Evolutionary conservation across 1,140 invertebrate genomes (phyloP).

Genomic region (Lepidostoma basale): DNA sequence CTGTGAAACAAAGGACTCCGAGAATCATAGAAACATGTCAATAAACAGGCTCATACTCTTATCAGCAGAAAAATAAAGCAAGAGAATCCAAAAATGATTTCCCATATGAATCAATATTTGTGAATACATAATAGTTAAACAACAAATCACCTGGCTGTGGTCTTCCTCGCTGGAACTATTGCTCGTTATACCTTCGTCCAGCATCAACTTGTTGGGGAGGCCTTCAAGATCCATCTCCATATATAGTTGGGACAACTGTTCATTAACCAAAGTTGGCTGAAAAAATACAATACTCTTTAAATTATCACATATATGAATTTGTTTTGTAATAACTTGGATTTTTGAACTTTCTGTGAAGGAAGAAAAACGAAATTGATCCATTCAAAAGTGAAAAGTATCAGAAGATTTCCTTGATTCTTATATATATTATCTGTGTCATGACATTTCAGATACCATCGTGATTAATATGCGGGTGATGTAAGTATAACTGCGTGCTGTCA

Average conservation of each 20-base stretch:
- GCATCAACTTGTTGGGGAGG: constrained; percentile 59
- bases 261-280: constrained; percentile 72
- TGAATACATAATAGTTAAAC: not conserved
- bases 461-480: not conserved
- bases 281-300: no score
- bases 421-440: not conserved
- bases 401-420: no score
- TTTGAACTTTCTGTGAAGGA: no score
- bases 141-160: constrained; percentile 41
- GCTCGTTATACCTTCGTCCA: constrained; percentile 69
- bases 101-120: not conserved
- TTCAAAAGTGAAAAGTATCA: no score
- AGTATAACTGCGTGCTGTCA: no score
- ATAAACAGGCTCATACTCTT: not conserved
- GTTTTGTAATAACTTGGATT: no score
- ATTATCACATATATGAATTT: no score
- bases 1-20: no score
- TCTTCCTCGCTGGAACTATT: constrained; percentile 65
- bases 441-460: not conserved
- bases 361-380: no score
- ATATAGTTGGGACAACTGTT: constrained; percentile 75
- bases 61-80: not conserved
- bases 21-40: no score
- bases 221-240: constrained; percentile 72
- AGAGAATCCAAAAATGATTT: constrained; percentile 1